Percentiles rank a stretch among this genome's conserved stretches.
Conservation (phyloP, 2,113 vertebrate species). For the Tragelaphus scriptus region DNA sequence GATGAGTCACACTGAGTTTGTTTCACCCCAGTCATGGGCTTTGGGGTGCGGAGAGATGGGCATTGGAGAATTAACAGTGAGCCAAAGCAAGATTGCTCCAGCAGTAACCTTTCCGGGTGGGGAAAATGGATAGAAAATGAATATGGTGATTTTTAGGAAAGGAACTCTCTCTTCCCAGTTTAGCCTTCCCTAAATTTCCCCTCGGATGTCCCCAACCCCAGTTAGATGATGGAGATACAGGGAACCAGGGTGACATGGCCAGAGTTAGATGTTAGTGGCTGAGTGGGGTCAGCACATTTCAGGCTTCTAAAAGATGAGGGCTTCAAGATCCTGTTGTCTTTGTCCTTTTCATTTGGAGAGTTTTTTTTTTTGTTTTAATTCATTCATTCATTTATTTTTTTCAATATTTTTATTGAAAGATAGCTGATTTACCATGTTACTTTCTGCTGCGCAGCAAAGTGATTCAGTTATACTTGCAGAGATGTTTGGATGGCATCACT, state of each 20-base stretch:
- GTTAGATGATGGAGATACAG: accelerated
- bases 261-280: background rate
- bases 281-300: background rate
- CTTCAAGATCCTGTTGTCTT: background rate
- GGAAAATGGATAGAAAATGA: background rate
- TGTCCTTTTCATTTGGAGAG: background rate
- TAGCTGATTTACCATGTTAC: background rate
- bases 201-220: accelerated
- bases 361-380: background rate
- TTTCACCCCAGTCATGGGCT: background rate
- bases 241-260: accelerated
- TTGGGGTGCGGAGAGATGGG: accelerated
- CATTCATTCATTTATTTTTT: background rate
- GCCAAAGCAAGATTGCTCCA: background rate
- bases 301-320: background rate
- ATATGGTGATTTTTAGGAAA: background rate
- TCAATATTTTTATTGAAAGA: background rate
- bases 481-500: background rate
- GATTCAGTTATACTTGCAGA: background rate
- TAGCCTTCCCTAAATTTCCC: too few species aligned
- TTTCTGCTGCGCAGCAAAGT: background rate
- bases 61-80: too few species aligned
- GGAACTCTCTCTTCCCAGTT: background rate
- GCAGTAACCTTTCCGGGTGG: too few species aligned
- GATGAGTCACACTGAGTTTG: background rate